Base-by-base conservation (phyloP, 2,888 invertebrate genomes). In the Lepidocyrtinus sp. region DNA sequence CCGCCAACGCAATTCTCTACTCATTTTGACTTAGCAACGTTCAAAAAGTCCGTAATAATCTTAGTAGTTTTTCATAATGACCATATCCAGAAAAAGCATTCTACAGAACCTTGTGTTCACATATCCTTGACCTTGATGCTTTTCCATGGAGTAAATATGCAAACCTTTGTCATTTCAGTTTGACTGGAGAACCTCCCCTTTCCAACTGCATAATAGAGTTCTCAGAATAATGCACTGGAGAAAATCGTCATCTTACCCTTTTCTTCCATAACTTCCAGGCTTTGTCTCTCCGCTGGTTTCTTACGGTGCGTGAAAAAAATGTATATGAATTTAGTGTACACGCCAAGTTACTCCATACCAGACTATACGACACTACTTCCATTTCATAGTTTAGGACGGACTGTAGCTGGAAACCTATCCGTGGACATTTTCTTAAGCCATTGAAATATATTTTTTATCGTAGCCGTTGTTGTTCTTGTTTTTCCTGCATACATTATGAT, bases 401-500 rank as follows among this genome's bases (percentile, higher is more conserved):
- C n/a, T n/a, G n/a, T n/a, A n/a, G n/a, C n/a, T n/a, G n/a, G n/a
- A n/a, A n/a, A n/a, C n/a, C n/a, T n/a, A n/a, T n/a, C n/a, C 59
- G 9, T 59, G 59, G 59, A 59, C 59, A 59, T 21, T 59, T 59
- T 21, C 22, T 12, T 59, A n/a, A n/a, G n/a, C n/a, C n/a, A n/a
- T n/a, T n/a, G n/a, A n/a, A n/a, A n/a, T n/a, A n/a, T n/a, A n/a
- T n/a, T n/a, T n/a, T n/a, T n/a, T n/a, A n/a, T n/a, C n/a, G n/a
- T n/a, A n/a, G n/a, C n/a, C n/a, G n/a, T n/a, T n/a, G n/a, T n/a
- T n/a, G n/a, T n/a, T n/a, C n/a, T n/a, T 21, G 21, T 59, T 59
- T n/a, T 72, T 73, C 63, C 63, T 78, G 78, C 78, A 78, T 78
- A 73, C 63, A 78, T 78, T 78, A 78, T 73, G 73, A 78, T 72